Evolutionary conservation across 1,140 invertebrate genomes (phyloP).

Genomic region (Ctenoplectra terminalis): DNA sequence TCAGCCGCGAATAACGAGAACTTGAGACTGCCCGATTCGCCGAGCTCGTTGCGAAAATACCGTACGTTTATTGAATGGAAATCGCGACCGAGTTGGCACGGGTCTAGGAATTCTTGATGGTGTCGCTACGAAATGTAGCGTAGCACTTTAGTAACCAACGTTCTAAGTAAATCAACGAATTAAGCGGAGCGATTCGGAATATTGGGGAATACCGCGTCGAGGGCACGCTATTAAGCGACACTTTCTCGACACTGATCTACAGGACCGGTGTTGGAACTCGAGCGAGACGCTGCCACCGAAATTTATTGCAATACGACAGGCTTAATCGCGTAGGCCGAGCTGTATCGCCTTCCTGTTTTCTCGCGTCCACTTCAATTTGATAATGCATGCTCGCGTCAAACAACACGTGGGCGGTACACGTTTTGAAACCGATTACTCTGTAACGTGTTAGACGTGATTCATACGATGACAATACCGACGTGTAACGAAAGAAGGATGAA

Average conservation of each 20-base stretch:
- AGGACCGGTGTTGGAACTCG: neutral
- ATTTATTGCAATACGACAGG: constrained; percentile 50
- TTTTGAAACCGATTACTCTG: constrained; percentile 36
- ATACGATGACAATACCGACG: constrained; percentile 21
- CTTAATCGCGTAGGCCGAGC: constrained; percentile 42
- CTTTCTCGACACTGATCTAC: constrained; percentile 32
- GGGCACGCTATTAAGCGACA: constrained; percentile 19
- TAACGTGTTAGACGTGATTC: constrained; percentile 48
- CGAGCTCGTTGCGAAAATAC: neutral
- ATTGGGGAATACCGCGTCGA: constrained; percentile 22
- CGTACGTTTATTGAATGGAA: constrained; percentile 12
- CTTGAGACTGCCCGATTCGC: neutral
- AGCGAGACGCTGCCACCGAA: neutral
- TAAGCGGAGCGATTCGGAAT: constrained; percentile 37
- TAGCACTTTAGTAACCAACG: constrained; percentile 30
- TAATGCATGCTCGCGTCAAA: constrained; percentile 2
- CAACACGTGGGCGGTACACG: constrained; percentile 14
- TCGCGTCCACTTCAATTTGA: constrained; percentile 28
- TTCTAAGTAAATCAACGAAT: constrained; percentile 47
- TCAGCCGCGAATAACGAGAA: neutral
- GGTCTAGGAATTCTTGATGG: constrained; percentile 31
- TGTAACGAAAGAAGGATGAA: constrained; percentile 11
- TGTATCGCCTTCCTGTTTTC: constrained; percentile 31
- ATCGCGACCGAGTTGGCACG: constrained; percentile 32
- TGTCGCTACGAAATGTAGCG: constrained; percentile 30